Evolutionary conservation across 37 sponge, comb jelly and placozoan genomes (phyloP).

Genomic region (Bolinopsis microptera): DNA sequence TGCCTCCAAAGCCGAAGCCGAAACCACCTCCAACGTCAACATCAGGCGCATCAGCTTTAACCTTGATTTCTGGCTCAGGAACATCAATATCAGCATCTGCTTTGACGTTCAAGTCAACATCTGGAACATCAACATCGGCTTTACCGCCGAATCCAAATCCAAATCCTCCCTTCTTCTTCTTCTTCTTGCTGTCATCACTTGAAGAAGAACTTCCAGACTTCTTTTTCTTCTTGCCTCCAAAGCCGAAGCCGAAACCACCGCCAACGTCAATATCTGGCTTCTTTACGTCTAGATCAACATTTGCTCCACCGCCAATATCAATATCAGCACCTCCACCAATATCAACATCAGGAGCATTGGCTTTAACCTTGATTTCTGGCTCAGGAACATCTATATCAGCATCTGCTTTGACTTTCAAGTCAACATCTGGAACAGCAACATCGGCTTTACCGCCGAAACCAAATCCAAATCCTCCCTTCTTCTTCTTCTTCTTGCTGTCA

Average conservation of each 20-base stretch:
- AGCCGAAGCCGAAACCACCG: constrained; percentile 57
- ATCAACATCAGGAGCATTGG: background rate
- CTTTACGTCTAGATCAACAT: constrained; percentile 22
- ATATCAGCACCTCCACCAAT: constrained; percentile 16
- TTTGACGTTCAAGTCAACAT: background rate
- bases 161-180: constrained; percentile 60
- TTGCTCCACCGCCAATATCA: background rate
- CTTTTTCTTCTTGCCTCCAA: constrained; percentile 45
- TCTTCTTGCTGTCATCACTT: constrained; percentile 29
- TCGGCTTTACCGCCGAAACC: constrained; percentile 18
- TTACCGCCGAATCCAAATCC: constrained; percentile 23
- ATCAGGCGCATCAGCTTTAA: constrained; percentile 44
- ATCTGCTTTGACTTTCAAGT: background rate
- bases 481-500: constrained; percentile 16
- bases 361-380: background rate
- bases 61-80: background rate
- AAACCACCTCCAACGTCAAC: background rate
- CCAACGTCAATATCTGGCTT: background rate
- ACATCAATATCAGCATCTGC: constrained; percentile 42
- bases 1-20: background rate
- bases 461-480: constrained; percentile 44
- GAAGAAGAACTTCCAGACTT: background rate
- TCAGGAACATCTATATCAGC: constrained; percentile 31
- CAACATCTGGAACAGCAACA: constrained; percentile 22
- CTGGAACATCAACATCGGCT: constrained; percentile 7